Percentiles rank a stretch among this genome's conserved stretches.
phyloP scores from a whole-genome alignment of 2,797 vertebrate species.

The Graptemys geographica region DNA sequence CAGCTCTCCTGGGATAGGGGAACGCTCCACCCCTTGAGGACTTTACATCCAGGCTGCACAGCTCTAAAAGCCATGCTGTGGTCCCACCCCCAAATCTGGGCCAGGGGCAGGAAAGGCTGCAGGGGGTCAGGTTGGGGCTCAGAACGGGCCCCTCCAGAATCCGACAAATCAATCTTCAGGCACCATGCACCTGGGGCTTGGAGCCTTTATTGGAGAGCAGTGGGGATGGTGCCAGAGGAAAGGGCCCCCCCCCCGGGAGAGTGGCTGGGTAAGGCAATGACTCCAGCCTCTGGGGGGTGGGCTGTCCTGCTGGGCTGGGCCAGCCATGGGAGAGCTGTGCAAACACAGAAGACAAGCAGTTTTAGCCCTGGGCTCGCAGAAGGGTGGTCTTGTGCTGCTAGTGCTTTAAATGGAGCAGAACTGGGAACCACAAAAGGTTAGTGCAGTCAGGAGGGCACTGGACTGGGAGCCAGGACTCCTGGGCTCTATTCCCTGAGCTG shows the following conservation, averaged over 20 bases:
- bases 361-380: background rate
- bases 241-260: accelerated
- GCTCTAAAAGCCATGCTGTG: background rate
- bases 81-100: background rate
- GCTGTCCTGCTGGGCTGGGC: background rate
- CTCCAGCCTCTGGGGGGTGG: background rate
- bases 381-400: background rate
- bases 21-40: background rate
- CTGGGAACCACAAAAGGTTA: background rate
- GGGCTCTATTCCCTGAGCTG: background rate
- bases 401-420: background rate
- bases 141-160: background rate
- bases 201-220: background rate
- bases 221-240: background rate
- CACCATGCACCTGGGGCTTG: background rate
- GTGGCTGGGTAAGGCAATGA: background rate
- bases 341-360: background rate
- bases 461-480: background rate
- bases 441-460: background rate
- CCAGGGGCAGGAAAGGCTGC: background rate
- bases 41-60: background rate
- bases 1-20: too few species aligned
- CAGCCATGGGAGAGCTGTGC: background rate
- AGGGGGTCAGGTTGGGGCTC: background rate
- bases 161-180: background rate